These are phyloP conservation scores for Hippocampus guttulatus DNA, from an alignment of 2,113 vertebrate genomes.

Conservation along the genomic window DNA sequence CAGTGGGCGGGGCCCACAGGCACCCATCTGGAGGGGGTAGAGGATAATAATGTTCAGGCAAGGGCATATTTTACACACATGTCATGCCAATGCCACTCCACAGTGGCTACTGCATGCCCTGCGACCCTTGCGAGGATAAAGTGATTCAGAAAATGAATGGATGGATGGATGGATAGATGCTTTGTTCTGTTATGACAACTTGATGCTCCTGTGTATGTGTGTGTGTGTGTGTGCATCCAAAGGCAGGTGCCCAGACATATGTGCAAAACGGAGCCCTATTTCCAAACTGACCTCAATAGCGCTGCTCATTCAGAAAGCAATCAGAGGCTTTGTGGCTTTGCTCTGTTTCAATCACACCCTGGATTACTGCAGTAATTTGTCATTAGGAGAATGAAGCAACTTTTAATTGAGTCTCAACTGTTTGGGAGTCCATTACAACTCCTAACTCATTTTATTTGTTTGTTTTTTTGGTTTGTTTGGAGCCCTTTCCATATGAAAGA, in stretches of 20 bases:
- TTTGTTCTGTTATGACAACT: conserved; percentile 31
- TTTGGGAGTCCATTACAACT: conserved; percentile 49
- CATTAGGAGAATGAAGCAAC: conserved; percentile 59
- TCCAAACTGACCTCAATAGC: conserved; percentile 44
- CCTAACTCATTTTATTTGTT: conserved; percentile 43
- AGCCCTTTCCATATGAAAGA: conserved; percentile 24
- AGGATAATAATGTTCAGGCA: too few relatives aligned
- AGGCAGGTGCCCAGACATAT: conserved; percentile 15
- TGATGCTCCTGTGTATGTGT: background rate
- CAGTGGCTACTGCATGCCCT: conserved; percentile 21
- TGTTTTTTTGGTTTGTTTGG: conserved; percentile 38
- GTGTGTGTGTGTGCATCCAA: background rate
- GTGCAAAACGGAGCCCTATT: conserved; percentile 26
- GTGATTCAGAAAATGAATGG: too few relatives aligned
- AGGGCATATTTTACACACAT: too few relatives aligned
- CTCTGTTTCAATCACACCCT: conserved; percentile 52
- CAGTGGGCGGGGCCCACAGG: too few relatives aligned
- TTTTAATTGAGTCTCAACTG: conserved; percentile 68
- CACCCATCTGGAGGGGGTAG: too few relatives aligned
- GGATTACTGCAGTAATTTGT: conserved; percentile 60
- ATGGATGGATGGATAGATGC: too few relatives aligned
- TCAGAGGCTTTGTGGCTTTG: conserved; percentile 44
- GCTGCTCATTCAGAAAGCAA: conserved; percentile 60
- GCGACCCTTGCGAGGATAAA: conserved; percentile 11
- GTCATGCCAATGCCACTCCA: too few relatives aligned